Evolutionary conservation across 2,113 vertebrate genomes (phyloP).

Genomic region (Oryzias woworae): DNA sequence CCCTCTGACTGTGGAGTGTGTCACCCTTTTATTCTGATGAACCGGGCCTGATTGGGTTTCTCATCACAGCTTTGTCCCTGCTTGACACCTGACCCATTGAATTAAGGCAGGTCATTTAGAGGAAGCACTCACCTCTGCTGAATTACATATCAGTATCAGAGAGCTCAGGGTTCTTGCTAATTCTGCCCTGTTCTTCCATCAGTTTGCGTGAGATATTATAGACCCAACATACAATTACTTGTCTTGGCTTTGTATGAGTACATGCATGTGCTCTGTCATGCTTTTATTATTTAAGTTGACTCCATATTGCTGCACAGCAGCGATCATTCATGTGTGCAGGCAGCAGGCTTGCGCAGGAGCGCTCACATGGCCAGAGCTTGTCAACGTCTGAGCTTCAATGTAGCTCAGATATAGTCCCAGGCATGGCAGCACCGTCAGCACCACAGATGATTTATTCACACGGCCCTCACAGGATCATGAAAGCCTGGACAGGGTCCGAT

Average conservation of each 20-base stretch:
- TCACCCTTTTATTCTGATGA: constrained; percentile 71
- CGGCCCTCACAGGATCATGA: constrained; percentile 13
- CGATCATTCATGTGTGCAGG: constrained; percentile 9
- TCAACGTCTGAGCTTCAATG: constrained; percentile 33
- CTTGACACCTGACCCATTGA: constrained; percentile 64
- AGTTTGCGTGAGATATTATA: too few relatives aligned
- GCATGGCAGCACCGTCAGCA: constrained; percentile 8
- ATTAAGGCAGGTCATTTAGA: constrained; percentile 55
- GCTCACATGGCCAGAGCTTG: constrained; percentile 39
- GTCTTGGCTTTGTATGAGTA: neutral
- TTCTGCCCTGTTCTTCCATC: neutral
- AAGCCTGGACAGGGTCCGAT: constrained; percentile 1
- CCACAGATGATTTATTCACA: constrained; percentile 25
- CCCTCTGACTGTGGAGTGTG: constrained; percentile 26
- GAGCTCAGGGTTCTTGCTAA: constrained; percentile 23
- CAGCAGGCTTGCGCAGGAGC: constrained; percentile 35
- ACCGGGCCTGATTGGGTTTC: constrained; percentile 72
- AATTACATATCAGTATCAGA: constrained; percentile 55
- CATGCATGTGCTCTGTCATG: constrained; percentile 1
- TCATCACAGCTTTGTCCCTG: constrained; percentile 65
- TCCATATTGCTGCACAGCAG: neutral
- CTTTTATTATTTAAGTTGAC: neutral
- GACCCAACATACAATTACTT: neutral
- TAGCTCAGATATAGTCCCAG: constrained; percentile 14
- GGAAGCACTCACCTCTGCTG: constrained; percentile 43